Base-by-base conservation (phyloP, 1,140 invertebrate species). In the Thaumatotibia leucotreta region DNA sequence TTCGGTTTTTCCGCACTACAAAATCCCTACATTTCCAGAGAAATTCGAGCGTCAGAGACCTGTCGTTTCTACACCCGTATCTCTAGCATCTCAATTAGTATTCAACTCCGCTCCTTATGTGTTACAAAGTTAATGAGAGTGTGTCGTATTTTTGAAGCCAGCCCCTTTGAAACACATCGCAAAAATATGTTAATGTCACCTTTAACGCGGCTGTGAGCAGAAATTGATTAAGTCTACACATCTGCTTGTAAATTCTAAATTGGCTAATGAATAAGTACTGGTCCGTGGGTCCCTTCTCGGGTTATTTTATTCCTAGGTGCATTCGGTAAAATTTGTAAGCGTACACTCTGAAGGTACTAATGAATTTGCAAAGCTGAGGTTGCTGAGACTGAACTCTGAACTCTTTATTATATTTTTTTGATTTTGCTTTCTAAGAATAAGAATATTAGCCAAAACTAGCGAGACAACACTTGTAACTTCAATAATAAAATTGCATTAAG, bases 91-190 rank as follows among this genome's bases (percentile, higher is more conserved):
- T 76, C 73, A 83, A 86, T 89, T 89, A 87, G 84, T 83, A 87
- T 89, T 86, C 86, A 84, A 69, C 68, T 72, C 69, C 76, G 68
- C 76, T 85, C 79, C 82, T 86, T 83, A 82, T 78, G 72, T 80
- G 81, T 83, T 86, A 73, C 82, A 82, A 82, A 84, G 78, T 86
- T 87, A 89, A 89, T 87, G 83, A 86, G 82, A 79, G 79, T 73
- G 70, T 77, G 82, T 66, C 66, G 80, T 85, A 88, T 88, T 86
- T 88, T 88, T 88, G 86, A 84, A 78, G 78, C 52, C 72, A 74
- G 72, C 66, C 73, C 80, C 82, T 85, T 86, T 86, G 82, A 82
- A 77, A 80, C 67, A 73, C 70, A 75, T 76, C 70, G 74, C 73
- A 72, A 82, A 82, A 85, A 85, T 88, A 86, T 88, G 85, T 72